These are phyloP conservation scores for Malaclemys terrapin DNA, from an alignment of 2,113 vertebrate genomes.

Conservation along the genomic window DNA sequence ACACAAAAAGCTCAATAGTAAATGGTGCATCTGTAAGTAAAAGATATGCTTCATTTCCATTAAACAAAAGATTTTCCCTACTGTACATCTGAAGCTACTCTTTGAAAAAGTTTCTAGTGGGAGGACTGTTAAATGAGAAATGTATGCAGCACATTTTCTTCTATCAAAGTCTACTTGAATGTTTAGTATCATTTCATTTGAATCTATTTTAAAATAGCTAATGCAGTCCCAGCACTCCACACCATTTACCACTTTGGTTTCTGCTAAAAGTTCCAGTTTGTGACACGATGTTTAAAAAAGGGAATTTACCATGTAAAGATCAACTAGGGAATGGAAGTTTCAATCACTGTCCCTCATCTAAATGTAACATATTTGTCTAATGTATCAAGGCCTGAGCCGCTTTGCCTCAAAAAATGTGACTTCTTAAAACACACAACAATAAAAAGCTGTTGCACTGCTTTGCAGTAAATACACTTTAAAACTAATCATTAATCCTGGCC, in stretches of 20 bases:
- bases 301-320: background rate
- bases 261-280: background rate
- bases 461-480: fast-evolving
- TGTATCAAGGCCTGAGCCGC: background rate
- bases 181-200: background rate
- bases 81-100: conserved; percentile 47
- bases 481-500: fast-evolving
- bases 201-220: background rate
- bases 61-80: background rate
- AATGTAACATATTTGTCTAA: background rate
- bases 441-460: fast-evolving
- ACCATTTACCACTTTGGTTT: background rate
- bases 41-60: conserved; percentile 12
- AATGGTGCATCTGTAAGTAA: background rate
- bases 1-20: conserved; percentile 10
- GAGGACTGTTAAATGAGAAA: background rate
- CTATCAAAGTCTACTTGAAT: background rate
- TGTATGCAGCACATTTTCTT: background rate
- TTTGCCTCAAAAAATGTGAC: background rate
- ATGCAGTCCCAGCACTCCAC: background rate
- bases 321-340: background rate
- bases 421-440: fast-evolving
- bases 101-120: conserved; percentile 31
- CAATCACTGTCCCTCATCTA: background rate
- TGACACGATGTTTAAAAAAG: background rate